Evolutionary conservation across 2,888 invertebrate species (phyloP), one percentile per base, ranked within the genome.

Genomic region (Drosophila ustulata): DNA sequence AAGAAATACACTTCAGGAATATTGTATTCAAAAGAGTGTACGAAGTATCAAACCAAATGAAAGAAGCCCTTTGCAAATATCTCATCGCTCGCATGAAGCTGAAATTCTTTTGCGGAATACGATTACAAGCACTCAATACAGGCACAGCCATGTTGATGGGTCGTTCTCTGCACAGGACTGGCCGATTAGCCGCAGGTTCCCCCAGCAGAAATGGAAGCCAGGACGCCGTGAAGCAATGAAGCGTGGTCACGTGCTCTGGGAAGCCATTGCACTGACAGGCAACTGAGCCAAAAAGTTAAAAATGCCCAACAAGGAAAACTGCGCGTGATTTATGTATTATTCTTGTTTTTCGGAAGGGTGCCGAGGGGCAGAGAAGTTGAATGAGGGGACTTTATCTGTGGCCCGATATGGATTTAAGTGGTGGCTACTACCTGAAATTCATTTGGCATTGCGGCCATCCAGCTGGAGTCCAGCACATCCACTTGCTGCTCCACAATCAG

Each of bases 371-470:
- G 51, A 34, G 51, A 7, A 13, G 6, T 32, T 13, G 4, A 11
- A 4, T 4, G 23, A 6, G 37, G 23, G 32, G 25, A 28, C 30
- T 57, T 51, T 75, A 77, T 69, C 77, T 77, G 62, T 69, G 52
- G 56, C 57, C 70, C 70, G 70, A 77, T 76, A 63, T 69, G 70
- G 65, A 63, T 77, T 77, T 70, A 70, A 77, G 69, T 73, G 73
- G 56, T 49, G 68, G 30, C 32, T 87, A 83, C 32, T 87, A 83
- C 83, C 87, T 83, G 83, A 84, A 82, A 83, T 82, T 83, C 87
- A 83, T 78, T 83, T 78, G 82, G 68, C 87, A 84, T 84, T 71
- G 82, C 80, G 71, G 70, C 66, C 72, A 79, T 71, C 83, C 83
- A 83, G 80, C 78, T 78, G 84, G 78, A 71, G 84, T 87, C 82